These are phyloP conservation scores for Phodopus roborovskii DNA, from an alignment of 2,113 vertebrate species.

Conservation along the genomic window DNA sequence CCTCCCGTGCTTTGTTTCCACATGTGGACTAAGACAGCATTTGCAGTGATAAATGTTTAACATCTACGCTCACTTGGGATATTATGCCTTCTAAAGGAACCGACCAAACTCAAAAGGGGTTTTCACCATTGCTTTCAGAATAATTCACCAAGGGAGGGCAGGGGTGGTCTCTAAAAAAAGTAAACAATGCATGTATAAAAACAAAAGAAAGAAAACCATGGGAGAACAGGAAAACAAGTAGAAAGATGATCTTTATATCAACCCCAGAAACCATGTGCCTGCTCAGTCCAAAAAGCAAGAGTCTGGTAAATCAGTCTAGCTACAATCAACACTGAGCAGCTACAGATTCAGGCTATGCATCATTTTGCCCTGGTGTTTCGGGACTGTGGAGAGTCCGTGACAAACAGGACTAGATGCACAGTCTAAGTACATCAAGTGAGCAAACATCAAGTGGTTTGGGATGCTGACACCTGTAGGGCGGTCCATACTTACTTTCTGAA, in stretches of 20 bases:
- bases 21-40: conserved; percentile 4
- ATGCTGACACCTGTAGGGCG: conserved; percentile 81
- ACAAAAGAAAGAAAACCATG: conserved; percentile 45
- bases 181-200: not conserved
- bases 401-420: conserved; percentile 79
- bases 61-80: not conserved
- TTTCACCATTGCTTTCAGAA: conserved; percentile 49
- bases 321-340: conserved; percentile 50
- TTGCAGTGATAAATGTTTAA: not conserved
- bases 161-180: not conserved
- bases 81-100: conserved; percentile 13
- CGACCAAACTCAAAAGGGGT: not conserved
- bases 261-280: conserved; percentile 79
- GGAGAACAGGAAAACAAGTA: conserved; percentile 12
- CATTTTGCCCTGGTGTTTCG: conserved; percentile 68
- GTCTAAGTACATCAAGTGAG: conserved; percentile 83
- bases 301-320: conserved; percentile 3
- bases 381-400: conserved; percentile 60
- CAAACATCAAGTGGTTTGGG: conserved; percentile 81
- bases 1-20: not conserved
- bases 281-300: conserved; percentile 83
- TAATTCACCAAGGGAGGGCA: conserved; percentile 25
- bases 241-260: conserved; percentile 78
- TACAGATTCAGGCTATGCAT: conserved; percentile 59
- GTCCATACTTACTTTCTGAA: conserved; percentile 91